These are phyloP conservation scores for Lordiphosa andalusiaca DNA, from an alignment of 2,888 invertebrate genomes.

Conservation along the genomic window DNA sequence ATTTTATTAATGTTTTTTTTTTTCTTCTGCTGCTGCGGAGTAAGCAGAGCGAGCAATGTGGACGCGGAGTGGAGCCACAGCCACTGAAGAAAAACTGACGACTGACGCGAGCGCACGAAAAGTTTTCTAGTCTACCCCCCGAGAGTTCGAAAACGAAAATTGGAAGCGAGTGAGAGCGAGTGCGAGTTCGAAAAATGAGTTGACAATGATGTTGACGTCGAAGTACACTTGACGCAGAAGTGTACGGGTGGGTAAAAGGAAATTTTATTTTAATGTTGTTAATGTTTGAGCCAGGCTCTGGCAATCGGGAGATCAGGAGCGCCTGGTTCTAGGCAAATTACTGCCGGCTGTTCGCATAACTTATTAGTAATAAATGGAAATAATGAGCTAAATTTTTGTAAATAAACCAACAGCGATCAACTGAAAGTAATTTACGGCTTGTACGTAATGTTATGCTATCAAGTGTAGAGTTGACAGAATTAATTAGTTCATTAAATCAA, in stretches of 20 bases:
- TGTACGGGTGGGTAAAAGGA: too few species aligned
- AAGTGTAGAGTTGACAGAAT: background rate
- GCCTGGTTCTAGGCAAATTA: too few species aligned
- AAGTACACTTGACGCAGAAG: too few species aligned
- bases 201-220: slow-evolving; percentile 23
- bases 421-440: slow-evolving; percentile 38
- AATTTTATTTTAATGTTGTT: too few species aligned
- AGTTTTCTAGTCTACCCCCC: too few species aligned
- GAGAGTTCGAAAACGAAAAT: slow-evolving; percentile 38
- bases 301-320: too few species aligned
- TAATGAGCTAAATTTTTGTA: slow-evolving; percentile 5
- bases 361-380: too few species aligned
- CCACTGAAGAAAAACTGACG: slow-evolving; percentile 74
- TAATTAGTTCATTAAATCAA: background rate
- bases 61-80: slow-evolving; percentile 76
- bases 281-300: too few species aligned
- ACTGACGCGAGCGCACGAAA: slow-evolving; percentile 53
- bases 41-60: slow-evolving; percentile 34
- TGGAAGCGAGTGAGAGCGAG: slow-evolving; percentile 30
- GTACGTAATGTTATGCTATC: slow-evolving; percentile 6
- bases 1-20: slow-evolving; percentile 63
- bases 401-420: slow-evolving; percentile 6
- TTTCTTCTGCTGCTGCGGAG: slow-evolving; percentile 67
- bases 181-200: slow-evolving; percentile 53
- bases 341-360: too few species aligned